Evolutionary conservation across 2,888 invertebrate species (phyloP).

Genomic region (Netelia inedita): DNA sequence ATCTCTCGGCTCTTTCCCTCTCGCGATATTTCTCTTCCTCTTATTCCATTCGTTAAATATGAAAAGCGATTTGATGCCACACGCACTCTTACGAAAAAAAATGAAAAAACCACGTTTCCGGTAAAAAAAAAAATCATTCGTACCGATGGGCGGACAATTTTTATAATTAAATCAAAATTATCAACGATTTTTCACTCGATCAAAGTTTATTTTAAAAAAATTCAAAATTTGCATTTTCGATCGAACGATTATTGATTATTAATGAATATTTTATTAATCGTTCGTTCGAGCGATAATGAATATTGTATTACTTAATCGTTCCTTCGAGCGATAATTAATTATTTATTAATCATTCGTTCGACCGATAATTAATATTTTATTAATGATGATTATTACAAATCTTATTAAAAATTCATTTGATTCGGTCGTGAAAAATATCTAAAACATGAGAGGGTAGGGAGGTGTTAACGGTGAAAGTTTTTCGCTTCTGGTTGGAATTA

Average conservation of each 20-base stretch:
- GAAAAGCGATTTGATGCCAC: conserved; percentile 2
- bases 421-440: background rate
- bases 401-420: too few species aligned
- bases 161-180: background rate
- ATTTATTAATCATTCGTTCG: too few species aligned
- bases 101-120: background rate
- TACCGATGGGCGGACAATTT: background rate
- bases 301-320: too few species aligned
- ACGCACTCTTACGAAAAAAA: background rate
- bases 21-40: conserved; percentile 43
- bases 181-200: background rate
- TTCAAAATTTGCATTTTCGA: too few species aligned
- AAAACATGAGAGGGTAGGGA: background rate
- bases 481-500: background rate
- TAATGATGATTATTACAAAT: too few species aligned
- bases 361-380: too few species aligned
- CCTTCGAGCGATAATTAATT: too few species aligned
- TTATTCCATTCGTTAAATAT: conserved; percentile 11
- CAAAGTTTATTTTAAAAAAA: too few species aligned
- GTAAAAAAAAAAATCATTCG: background rate
- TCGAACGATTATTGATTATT: too few species aligned
- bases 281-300: too few species aligned
- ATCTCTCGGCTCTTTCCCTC: conserved; percentile 68
- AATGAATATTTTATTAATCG: too few species aligned
- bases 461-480: conserved; percentile 22